Base-by-base conservation (phyloP, 2,113 vertebrate species). In the Protobothrops mucrosquamatus region DNA sequence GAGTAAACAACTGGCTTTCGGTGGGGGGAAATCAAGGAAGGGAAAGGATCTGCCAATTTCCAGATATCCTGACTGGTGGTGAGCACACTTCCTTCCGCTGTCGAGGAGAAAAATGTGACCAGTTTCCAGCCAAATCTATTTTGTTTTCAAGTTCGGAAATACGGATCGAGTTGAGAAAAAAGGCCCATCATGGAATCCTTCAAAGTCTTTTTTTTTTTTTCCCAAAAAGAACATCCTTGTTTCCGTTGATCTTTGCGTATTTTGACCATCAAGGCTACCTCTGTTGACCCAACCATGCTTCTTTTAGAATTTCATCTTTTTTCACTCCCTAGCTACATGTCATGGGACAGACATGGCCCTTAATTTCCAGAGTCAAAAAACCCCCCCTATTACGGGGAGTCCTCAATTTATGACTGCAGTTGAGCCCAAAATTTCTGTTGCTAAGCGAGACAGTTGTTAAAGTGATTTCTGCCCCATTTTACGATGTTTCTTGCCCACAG, bases 61-160 rank as follows among this genome's bases (percentile, higher is more conserved):
- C 97, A 97, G 98, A 98, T 95, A 95, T 98, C 98, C 98, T 97
- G 97, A 96, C 97, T 93, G 95, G 87, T 6, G 0, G 89, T 96
- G 96, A 96, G 88, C 91, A 91, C 9, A 94, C 96, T 98, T 98
- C 97, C 97, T 97, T 97, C 97, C 95, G 94, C 97, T 95, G 96
- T 96, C 96, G 89, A 34, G 22, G 96, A 97, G 97, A 98, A 97
- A 97, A 98, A 98, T 97, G 92, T 97, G 96, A 86, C 0, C 87
- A 93, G 55, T 93, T 23, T 94, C 93, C 92, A 94, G 97, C 97
- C 97, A 97, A 93, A 87, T 97, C 96, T 93, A 93, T 64, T 93
- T 97, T 97, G 96, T 97, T 97, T 96, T 96, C 94, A 55, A 93
- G 89, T 6, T 39, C 24, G 97, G 96, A 91, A 87, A 94, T 26